A percentile compares a stretch with the other conserved stretches of the same genome.
Evolutionary conservation across 2,113 vertebrate genomes (phyloP).

Genomic region (Clarias magur): DNA sequence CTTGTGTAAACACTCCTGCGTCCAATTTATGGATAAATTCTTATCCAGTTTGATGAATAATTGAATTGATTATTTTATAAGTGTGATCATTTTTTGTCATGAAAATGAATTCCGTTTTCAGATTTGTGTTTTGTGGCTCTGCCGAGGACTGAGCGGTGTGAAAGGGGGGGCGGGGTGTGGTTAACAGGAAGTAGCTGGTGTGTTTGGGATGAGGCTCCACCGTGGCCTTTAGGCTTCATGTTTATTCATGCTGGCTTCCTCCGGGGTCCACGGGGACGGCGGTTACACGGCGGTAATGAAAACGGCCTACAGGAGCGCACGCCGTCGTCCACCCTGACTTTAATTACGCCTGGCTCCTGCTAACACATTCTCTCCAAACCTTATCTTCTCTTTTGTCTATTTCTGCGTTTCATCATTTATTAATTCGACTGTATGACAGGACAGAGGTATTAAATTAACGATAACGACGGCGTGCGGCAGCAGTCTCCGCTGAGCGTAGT

Average conservation of each 20-base stretch:
- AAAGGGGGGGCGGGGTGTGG: conserved; percentile 18
- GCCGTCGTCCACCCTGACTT: conserved; percentile 31
- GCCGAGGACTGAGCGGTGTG: not conserved
- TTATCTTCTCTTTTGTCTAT: conserved; percentile 26
- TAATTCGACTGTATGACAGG: not conserved
- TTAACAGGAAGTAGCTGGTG: conserved; percentile 46
- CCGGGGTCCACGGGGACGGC: conserved; percentile 42
- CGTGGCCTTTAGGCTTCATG: conserved; percentile 54
- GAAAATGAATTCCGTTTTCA: not conserved
- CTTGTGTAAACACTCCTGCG: not conserved
- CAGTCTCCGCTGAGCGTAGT: not conserved
- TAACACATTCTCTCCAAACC: conserved; percentile 44
- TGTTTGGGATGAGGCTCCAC: conserved; percentile 39
- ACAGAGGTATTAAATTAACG: not conserved
- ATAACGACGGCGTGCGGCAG: not conserved
- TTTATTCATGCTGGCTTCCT: conserved; percentile 54
- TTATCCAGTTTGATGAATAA: not conserved
- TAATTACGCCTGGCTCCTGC: conserved; percentile 49
- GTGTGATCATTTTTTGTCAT: not conserved
- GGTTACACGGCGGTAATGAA: conserved; percentile 41
- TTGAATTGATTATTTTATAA: not conserved
- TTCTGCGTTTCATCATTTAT: not conserved
- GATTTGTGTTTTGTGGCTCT: not conserved
- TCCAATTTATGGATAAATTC: not conserved
- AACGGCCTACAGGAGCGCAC: conserved; percentile 47